Base-by-base conservation (phyloP, 2,113 vertebrate genomes). In the Sceloporus tristichus region DNA sequence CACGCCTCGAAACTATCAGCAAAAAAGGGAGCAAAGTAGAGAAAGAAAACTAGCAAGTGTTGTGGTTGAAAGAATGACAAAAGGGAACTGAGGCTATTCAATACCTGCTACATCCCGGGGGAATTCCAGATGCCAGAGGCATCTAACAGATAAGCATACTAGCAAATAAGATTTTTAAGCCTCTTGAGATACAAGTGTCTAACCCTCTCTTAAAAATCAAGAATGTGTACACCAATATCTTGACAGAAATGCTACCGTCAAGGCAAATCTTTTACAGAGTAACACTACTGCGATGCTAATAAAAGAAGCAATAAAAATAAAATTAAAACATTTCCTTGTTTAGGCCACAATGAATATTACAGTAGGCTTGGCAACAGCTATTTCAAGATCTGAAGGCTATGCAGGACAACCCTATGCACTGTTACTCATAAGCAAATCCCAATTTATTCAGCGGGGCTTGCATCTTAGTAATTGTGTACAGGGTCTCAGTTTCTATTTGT, bases 61-160 rank as follows among this genome's bases (percentile, higher is more conserved):
- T 79, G 65, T 3, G 23, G n/a, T 71, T 79, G 34, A 79, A 56
- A 71, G n/a, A 70, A 86, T 54, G 42, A 66, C 18, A 70, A 25
- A 86, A 79, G 42, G 29, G 75, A 79, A 86, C n/a, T 23, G n/a
- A 34, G 77, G 66, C 65, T 21, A 11, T 11, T 65, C 23, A 77
- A 65, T 62, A 48, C 18, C 59, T 62, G 84, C 14, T 42, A 25
- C 27, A 3, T 71, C 77, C 65, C 56, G 3, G 14, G 48, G 77
- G 85, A 73, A 56, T 54, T 56, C 13, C 42, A 29, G 54, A 56
- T 70, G 16, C 48, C 8, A 18, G 48, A 86, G 65, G 27, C 29
- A 85, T 85, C 85, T 79, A 71, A 70, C 65, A 79, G 48, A 70
- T 56, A 21, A 79, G 77, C 85, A 84, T 11, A 86, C 19, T 34